phyloP scores from a whole-genome alignment of 2,113 vertebrate genomes.

The Lipophrys pholis region DNA sequence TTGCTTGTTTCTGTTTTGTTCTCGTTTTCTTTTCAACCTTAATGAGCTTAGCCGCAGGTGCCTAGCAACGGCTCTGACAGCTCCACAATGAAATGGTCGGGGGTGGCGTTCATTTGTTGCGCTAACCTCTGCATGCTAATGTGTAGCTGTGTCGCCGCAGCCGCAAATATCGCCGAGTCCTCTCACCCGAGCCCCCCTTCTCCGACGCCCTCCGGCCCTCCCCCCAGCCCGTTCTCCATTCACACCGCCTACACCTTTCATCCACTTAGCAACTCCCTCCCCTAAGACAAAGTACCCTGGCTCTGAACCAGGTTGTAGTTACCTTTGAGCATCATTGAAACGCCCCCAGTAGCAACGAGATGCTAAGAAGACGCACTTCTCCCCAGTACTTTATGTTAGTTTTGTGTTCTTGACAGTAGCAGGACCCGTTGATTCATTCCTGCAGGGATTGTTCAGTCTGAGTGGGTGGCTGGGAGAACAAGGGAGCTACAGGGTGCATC shows the following conservation, averaged over 20 bases:
- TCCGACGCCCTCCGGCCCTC: background rate
- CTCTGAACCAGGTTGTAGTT: conserved; percentile 44
- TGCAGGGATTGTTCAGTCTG: conserved; percentile 60
- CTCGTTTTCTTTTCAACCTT: conserved; percentile 57
- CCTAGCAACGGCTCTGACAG: conserved; percentile 75
- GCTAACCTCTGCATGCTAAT: conserved; percentile 66
- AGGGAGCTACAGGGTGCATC: conserved; percentile 66
- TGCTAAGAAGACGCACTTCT: conserved; percentile 41
- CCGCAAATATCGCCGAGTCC: conserved; percentile 31
- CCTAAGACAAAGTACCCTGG: conserved; percentile 45
- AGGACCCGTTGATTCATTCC: conserved; percentile 63
- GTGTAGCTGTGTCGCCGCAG: conserved; percentile 24
- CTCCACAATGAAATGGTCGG: conserved; percentile 60
- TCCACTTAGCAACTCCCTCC: conserved; percentile 52
- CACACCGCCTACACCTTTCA: conserved; percentile 50
- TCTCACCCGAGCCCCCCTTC: conserved; percentile 5
- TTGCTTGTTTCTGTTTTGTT: conserved; percentile 38
- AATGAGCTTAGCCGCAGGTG: conserved; percentile 72
- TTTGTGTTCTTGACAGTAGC: conserved; percentile 60
- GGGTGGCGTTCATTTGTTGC: conserved; percentile 55
- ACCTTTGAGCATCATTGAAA: conserved; percentile 41
- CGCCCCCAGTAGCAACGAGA: conserved; percentile 31
- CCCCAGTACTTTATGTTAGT: conserved; percentile 32
- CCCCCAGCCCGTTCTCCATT: conserved; percentile 15
- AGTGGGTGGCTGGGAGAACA: conserved; percentile 65